Base-by-base conservation (phyloP, 2,888 invertebrate species). In the Leistus spinibarbis region DNA sequence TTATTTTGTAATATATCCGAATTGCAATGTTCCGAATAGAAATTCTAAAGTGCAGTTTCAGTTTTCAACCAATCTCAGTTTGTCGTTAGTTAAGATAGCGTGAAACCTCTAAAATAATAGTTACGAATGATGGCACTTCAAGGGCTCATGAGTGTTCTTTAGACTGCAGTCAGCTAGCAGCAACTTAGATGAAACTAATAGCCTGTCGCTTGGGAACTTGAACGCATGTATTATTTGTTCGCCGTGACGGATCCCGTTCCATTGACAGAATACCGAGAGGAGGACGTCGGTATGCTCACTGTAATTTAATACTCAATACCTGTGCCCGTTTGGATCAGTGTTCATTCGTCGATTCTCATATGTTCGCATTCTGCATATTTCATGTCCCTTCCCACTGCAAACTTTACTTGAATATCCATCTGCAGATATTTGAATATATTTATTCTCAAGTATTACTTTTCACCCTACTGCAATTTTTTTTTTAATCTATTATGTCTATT, bases 381-480 rank as follows among this genome's bases (percentile, higher is more conserved):
- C 76, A 79, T 78, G 76, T 76, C 70, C 68, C 79, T 77, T 78
- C 77, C 73, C 78, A 76, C 76, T 77, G 69, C 17, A 66, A 75
- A 77, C 76, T 77, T 78, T 77, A 76, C 71, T 63, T 77, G 77
- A 78, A 78, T 79, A 78, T 76, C 76, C 78, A 79, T 79, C 73
- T 76, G 77, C 69, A 74, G 77, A 79, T 77, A 78, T 79, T 77
- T 77, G 79, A 77, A 79, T 79, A 79, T 79, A 79, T 79, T 77
- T 76, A 77, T 79, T 78, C 76, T 77, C 69, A 62, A 19, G 56
- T 40, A 27, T 72, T 66, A 54, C 65, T 56, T 72, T 72, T 72
- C 72, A 72, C 66, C 57, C 66, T 72, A 54, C 40, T 13, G 40
- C 22, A 72, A 72, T 66, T 65, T 64, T 71, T 71, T 64, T 71